A percentile compares a stretch with the other conserved stretches of the same genome.
Conservation (phyloP, 1,140 invertebrate species). For the Zaprionus ghesquierei region DNA sequence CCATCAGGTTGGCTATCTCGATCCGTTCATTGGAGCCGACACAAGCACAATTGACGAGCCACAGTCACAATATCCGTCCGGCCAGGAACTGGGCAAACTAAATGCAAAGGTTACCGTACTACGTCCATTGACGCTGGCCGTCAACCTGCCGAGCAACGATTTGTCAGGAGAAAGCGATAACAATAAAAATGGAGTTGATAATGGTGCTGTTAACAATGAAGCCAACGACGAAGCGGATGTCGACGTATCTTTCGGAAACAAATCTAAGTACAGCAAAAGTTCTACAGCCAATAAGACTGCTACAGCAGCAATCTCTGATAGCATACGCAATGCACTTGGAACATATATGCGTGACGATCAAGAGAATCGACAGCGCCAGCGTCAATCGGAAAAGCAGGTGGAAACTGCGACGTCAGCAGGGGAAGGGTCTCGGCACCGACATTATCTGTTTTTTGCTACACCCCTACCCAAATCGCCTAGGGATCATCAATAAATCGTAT, state of each 20-base stretch:
- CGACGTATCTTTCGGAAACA: background rate
- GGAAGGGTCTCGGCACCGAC: slow-evolving; percentile 19
- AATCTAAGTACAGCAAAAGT: background rate
- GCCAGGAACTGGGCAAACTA: slow-evolving; percentile 21
- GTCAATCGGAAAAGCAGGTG: slow-evolving; percentile 12
- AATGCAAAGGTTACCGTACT: slow-evolving; percentile 42
- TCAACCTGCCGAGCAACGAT: background rate
- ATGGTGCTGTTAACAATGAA: background rate
- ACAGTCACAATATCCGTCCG: background rate
- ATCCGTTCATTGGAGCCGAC: slow-evolving; percentile 1
- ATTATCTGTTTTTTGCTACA: slow-evolving; percentile 33
- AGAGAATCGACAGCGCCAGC: slow-evolving; percentile 34
- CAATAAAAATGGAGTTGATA: background rate
- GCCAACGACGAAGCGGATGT: slow-evolving; percentile 18
- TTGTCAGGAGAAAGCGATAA: background rate
- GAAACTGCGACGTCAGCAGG: background rate
- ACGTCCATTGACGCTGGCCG: slow-evolving; percentile 35
- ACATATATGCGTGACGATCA: slow-evolving; percentile 66
- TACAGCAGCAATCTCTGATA: slow-evolving; percentile 40
- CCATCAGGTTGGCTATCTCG: slow-evolving; percentile 28
- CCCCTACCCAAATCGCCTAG: slow-evolving; percentile 40
- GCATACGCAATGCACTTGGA: slow-evolving; percentile 61
- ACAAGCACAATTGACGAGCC: background rate
- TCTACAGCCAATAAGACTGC: background rate
- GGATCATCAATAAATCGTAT: slow-evolving; percentile 50